phyloP scores from a whole-genome alignment of 2,797 vertebrate genomes.

The Cyprinodon diabolis region DNA sequence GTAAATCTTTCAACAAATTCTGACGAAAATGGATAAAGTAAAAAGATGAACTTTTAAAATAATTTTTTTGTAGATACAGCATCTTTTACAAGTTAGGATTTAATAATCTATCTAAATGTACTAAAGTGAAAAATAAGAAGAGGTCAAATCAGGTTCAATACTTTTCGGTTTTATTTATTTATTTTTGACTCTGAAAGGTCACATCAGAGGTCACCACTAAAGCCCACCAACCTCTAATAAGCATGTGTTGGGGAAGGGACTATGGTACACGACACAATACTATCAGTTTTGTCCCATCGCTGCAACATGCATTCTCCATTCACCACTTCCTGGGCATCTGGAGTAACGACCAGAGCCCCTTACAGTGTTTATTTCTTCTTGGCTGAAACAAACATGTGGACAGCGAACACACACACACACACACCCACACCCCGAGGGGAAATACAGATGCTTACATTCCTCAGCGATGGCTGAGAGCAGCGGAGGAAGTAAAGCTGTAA shows the following conservation, averaged over 20 bases:
- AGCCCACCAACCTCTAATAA: constrained; percentile 10
- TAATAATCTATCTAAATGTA: too few species aligned
- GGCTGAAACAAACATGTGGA: constrained; percentile 53
- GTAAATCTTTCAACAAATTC: too few species aligned
- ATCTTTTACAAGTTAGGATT: too few species aligned
- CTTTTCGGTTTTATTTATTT: not conserved
- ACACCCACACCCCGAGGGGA: constrained; percentile 1
- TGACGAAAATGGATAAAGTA: too few species aligned
- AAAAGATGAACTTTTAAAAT: too few species aligned
- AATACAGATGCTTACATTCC: constrained; percentile 34
- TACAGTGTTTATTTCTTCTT: constrained; percentile 51
- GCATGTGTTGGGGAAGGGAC: not conserved
- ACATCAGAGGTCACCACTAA: constrained; percentile 40
- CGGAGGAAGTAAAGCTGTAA: constrained; percentile 25
- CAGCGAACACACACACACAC: constrained; percentile 35
- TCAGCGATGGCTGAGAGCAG: constrained; percentile 26
- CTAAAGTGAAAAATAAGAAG: not conserved
- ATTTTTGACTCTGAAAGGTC: constrained; percentile 15
- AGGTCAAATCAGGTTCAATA: not conserved
- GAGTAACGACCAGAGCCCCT: constrained; percentile 14
- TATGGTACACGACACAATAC: constrained; percentile 31
- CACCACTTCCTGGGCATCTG: constrained; percentile 51
- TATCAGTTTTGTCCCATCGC: constrained; percentile 13
- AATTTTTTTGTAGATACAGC: too few species aligned
- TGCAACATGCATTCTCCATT: constrained; percentile 41